phyloP scores from a whole-genome alignment of 2,113 vertebrate species.

The Zosterops pallidus region DNA sequence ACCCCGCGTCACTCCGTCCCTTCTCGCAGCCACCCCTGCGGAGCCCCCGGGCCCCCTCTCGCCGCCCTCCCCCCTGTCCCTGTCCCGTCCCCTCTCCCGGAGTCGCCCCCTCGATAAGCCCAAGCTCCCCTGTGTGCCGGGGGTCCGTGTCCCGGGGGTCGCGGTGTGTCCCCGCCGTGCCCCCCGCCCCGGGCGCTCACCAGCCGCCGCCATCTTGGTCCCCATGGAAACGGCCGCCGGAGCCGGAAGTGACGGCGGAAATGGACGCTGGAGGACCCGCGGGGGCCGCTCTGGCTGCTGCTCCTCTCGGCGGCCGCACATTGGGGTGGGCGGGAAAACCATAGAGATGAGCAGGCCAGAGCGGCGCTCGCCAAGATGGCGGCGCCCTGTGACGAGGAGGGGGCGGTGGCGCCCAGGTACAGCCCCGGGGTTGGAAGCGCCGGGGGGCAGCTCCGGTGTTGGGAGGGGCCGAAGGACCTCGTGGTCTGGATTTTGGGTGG shows the following conservation, averaged over 20 bases:
- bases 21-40: not conserved
- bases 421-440: not conserved
- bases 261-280: not conserved
- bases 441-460: not conserved
- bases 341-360: not conserved
- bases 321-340: not conserved
- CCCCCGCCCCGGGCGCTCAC: not conserved
- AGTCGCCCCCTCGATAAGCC: accelerated
- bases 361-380: not conserved
- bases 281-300: not conserved
- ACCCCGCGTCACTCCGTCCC: not conserved
- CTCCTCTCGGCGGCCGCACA: not conserved
- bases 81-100: too few species aligned
- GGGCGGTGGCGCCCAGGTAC: not conserved
- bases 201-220: not conserved
- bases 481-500: not conserved
- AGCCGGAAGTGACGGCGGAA: not conserved
- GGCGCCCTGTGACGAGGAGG: not conserved
- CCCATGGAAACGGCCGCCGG: not conserved
- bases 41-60: not conserved
- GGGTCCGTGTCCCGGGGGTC: not conserved
- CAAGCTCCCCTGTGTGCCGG: accelerated
- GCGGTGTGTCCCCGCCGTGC: not conserved
- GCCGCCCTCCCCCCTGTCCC: too few species aligned
- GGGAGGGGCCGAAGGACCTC: not conserved